A percentile compares a stretch with the other conserved stretches of the same genome.
Evolutionary conservation across 2,888 invertebrate species (phyloP).

Genomic region (Anoncus sp.): DNA sequence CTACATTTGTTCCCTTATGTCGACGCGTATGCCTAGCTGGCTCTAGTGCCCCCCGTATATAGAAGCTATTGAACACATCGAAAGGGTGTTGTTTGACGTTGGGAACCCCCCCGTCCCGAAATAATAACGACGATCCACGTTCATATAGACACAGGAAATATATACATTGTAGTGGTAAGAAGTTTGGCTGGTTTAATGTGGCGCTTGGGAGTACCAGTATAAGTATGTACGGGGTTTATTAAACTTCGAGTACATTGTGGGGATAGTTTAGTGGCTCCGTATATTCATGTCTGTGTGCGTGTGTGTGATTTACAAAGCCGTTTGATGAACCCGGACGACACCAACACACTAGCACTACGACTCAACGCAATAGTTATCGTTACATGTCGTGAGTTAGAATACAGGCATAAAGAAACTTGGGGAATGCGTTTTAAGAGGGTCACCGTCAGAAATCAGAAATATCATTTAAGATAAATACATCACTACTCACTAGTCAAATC

Average conservation of each 20-base stretch:
- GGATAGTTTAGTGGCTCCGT: conserved; percentile 1
- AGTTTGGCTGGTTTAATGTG: conserved; percentile 50
- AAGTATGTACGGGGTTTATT: conserved; percentile 24
- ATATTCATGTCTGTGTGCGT: conserved; percentile 8
- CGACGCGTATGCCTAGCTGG: conserved; percentile 78
- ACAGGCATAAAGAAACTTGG: neutral
- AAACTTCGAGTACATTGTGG: conserved; percentile 13
- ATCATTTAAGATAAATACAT: too few species aligned
- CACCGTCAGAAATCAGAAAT: neutral
- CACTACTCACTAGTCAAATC: neutral
- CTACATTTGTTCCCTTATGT: conserved; percentile 82
- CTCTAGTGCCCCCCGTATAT: conserved; percentile 27
- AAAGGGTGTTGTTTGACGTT: conserved; percentile 57
- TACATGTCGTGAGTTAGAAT: neutral
- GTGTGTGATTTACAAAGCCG: conserved; percentile 31
- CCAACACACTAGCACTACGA: conserved; percentile 11
- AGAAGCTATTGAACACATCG: conserved; percentile 26
- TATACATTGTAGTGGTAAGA: conserved; percentile 24
- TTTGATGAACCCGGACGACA: conserved; percentile 41
- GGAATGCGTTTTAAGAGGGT: neutral
- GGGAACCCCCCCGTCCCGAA: neutral
- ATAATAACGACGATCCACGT: conserved; percentile 30
- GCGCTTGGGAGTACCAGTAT: conserved; percentile 19
- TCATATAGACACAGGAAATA: conserved; percentile 40
- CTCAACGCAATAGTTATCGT: conserved; percentile 22